These are phyloP conservation scores for Lophochroa leadbeateri DNA, from an alignment of 2,113 vertebrate species.

Conservation along the genomic window DNA sequence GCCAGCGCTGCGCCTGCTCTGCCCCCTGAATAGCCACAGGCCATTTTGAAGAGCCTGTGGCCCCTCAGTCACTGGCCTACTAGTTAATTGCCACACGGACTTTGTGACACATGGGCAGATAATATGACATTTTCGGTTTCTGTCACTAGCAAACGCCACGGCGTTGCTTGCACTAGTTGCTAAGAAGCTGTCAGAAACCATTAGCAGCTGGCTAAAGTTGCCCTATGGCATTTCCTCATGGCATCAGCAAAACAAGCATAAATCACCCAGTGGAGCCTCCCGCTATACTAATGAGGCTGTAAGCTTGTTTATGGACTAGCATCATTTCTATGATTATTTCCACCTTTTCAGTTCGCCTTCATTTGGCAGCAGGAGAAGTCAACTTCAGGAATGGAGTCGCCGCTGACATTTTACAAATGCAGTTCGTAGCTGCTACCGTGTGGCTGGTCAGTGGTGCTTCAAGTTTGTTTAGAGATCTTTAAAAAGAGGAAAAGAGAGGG, in stretches of 20 bases:
- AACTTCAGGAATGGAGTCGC: conserved; percentile 72
- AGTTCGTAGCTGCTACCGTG: conserved; percentile 74
- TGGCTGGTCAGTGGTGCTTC: conserved; percentile 71
- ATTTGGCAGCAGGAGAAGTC: conserved; percentile 82
- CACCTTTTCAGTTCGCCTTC: conserved; percentile 87
- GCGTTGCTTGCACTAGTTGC: conserved; percentile 90
- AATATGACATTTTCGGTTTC: conserved; percentile 90
- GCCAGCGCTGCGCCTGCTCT: conserved; percentile 56
- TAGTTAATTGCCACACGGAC: conserved; percentile 96
- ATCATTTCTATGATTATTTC: conserved; percentile 96
- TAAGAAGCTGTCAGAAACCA: conserved; percentile 97
- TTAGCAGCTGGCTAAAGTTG: conserved; percentile 91
- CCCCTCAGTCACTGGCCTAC: conserved; percentile 94
- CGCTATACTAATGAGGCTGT: conserved; percentile 96
- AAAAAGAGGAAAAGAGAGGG: conserved; percentile 42
- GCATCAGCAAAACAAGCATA: conserved; percentile 89
- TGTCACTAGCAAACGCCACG: conserved; percentile 83
- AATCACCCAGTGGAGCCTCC: conserved; percentile 89
- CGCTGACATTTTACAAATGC: conserved; percentile 80
- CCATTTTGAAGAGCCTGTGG: conserved; percentile 92
- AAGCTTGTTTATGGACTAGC: conserved; percentile 91
- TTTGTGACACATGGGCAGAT: conserved; percentile 87
- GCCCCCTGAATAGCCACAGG: conserved; percentile 88
- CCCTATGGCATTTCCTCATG: conserved; percentile 94
- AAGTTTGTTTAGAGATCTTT: conserved; percentile 76